Conservation (phyloP, 1,140 invertebrate species). For the Halotydeus destructor region DNA sequence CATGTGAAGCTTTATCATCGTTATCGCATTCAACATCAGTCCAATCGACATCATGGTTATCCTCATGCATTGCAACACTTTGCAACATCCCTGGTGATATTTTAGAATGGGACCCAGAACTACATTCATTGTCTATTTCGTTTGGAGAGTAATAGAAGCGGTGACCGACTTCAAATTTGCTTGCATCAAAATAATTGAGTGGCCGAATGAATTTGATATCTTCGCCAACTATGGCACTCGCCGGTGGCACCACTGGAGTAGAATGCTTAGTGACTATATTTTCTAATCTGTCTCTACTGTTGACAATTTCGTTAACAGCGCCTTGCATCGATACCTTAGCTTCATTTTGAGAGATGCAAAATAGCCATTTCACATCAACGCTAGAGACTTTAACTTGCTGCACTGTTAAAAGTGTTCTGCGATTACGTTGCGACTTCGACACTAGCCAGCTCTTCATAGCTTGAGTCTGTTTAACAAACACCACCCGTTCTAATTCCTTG, state of each 20-base stretch:
- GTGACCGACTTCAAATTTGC: constrained; percentile 67
- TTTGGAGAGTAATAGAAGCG: constrained; percentile 43
- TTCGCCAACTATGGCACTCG: constrained; percentile 5
- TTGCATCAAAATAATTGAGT: constrained; percentile 1
- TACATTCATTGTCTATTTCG: no score
- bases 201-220: constrained; percentile 4
- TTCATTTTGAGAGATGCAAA: constrained; percentile 27
- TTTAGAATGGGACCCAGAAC: no score
- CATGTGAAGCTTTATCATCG: no score
- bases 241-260: background rate
- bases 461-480: constrained; percentile 52
- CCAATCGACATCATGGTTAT: no score
- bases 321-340: no score
- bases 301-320: no score
- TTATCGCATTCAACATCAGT: no score
- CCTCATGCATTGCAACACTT: no score
- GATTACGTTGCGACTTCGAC: constrained; percentile 34
- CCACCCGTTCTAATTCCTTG: constrained; percentile 42
- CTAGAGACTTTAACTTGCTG: constrained; percentile 35
- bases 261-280: no score
- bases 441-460: constrained; percentile 34
- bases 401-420: constrained; percentile 33
- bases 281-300: no score
- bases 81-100: no score
- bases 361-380: constrained; percentile 58